Conservation (phyloP, 1,140 invertebrate genomes). For the Oncopeltus fasciatus region DNA sequence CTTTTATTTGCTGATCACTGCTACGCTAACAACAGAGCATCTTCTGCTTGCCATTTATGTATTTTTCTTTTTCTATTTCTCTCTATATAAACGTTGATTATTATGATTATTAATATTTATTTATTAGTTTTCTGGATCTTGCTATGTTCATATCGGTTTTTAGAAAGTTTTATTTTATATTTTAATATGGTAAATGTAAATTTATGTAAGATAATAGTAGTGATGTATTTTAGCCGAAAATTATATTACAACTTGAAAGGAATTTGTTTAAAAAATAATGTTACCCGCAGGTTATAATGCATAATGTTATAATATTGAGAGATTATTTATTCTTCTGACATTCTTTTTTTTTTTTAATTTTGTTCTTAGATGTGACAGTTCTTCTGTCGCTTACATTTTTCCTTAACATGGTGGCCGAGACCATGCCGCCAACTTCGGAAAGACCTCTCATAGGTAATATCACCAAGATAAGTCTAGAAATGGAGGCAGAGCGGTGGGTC, state of each 20-base stretch:
- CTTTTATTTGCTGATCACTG: slow-evolving; percentile 22
- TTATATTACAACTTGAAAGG: not conserved
- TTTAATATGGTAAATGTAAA: not conserved
- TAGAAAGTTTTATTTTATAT: not conserved
- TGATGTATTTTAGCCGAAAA: not conserved
- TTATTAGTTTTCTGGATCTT: not conserved
- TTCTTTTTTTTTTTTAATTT: slow-evolving; percentile 21
- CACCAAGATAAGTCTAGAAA: slow-evolving; percentile 10
- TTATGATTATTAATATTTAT: not conserved
- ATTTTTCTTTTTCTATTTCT: slow-evolving; percentile 8
- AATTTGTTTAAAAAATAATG: not conserved
- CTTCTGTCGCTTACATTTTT: slow-evolving; percentile 58
- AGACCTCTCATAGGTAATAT: slow-evolving; percentile 48
- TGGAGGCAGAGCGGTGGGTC: slow-evolving; percentile 21
- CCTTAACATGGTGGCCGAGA: slow-evolving; percentile 48
- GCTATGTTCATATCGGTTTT: not conserved
- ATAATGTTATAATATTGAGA: not conserved
- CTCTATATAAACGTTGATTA: not conserved
- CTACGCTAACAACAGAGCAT: slow-evolving; percentile 22
- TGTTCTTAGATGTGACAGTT: slow-evolving; percentile 47
- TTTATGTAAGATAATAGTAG: slow-evolving; percentile 21
- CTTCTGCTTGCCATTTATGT: slow-evolving; percentile 26
- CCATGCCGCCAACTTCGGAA: slow-evolving; percentile 50
- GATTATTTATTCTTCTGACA: not conserved
- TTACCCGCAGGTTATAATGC: not conserved